Conservation (phyloP, 2,113 vertebrate genomes). For the Scartelaos histophorus region DNA sequence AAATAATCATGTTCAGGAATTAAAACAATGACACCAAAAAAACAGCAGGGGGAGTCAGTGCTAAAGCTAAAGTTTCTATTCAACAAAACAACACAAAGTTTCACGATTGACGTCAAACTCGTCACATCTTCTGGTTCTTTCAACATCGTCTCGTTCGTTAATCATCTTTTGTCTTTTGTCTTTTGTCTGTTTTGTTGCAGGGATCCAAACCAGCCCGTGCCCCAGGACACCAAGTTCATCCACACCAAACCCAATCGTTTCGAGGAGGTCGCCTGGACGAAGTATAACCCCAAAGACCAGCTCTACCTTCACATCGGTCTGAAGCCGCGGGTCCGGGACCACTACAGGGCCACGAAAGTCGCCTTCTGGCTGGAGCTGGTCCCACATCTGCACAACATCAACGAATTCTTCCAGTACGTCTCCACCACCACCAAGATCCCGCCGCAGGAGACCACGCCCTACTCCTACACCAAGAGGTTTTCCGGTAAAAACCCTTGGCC, state of each 20-base stretch:
- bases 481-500: constrained; percentile 88
- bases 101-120: no score
- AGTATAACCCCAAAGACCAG: constrained; percentile 96
- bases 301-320: constrained; percentile 95
- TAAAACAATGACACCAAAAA: no score
- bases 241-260: constrained; percentile 97
- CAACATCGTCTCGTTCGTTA: background rate
- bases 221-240: constrained; percentile 97
- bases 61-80: no score
- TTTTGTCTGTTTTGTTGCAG: constrained; percentile 75
- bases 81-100: no score
- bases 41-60: no score
- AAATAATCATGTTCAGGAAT: no score
- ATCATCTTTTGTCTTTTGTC: constrained; percentile 19
- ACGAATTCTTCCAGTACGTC: constrained; percentile 92
- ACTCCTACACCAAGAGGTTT: constrained; percentile 88
- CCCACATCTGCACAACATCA: constrained; percentile 91
- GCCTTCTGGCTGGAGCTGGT: constrained; percentile 97
- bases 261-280: constrained; percentile 96
- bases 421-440: constrained; percentile 96
- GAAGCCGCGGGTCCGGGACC: constrained; percentile 90
- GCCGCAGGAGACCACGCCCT: constrained; percentile 91
- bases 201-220: constrained; percentile 94
- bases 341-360: constrained; percentile 95
- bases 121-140: no score